Evolutionary conservation across 2,797 vertebrate genomes (phyloP), one percentile per base, ranked within the genome.

Genomic region (Bryconaethiops microstoma): DNA sequence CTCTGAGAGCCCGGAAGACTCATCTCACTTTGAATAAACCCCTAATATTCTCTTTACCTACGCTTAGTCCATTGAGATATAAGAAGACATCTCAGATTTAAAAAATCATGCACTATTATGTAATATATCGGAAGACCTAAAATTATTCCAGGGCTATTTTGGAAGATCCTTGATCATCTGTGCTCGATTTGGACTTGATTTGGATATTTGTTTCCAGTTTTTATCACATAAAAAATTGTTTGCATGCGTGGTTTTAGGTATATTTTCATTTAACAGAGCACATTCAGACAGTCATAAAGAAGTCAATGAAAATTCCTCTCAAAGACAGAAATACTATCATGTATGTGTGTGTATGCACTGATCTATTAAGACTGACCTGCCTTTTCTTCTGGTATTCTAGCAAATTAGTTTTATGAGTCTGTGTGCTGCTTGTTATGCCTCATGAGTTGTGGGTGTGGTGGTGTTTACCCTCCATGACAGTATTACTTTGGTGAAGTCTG

Each of bases 401-500:
- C 10, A 54, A 25, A 70, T 55, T 5, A 8, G n/a, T 4, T 52
- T 70, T 50, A 70, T 50, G n/a, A 14, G 8, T 45, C 45, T 25
- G 13, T 35, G 50, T 55, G 4, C 16, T 70, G 42, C 25, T 40
- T 21, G 25, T 39, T 72, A n/a, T 35, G 16, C 7, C 19, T 55
- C 23, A 55, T 55, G 52, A 35, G 29, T 13, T 39, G 70, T 35
- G 50, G 63, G 14, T 67, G 35, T 50, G 39, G 57, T 70, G 83
- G 79, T 54, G 63, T 67, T 65, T 42, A 76, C 60, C 67, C 79
- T 71, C n/a, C 50, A 67, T 76, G 35, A 62, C 16, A 74, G 50
- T 52, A 45, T 25, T 52, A n/a, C n/a, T 45, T 80, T 79, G 77
- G 67, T 70, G 68, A 76, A 65, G 78, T 71, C 54, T 84, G 83